phyloP scores from a whole-genome alignment of 2,888 invertebrate species.

The Lasioglossum malachurum region DNA sequence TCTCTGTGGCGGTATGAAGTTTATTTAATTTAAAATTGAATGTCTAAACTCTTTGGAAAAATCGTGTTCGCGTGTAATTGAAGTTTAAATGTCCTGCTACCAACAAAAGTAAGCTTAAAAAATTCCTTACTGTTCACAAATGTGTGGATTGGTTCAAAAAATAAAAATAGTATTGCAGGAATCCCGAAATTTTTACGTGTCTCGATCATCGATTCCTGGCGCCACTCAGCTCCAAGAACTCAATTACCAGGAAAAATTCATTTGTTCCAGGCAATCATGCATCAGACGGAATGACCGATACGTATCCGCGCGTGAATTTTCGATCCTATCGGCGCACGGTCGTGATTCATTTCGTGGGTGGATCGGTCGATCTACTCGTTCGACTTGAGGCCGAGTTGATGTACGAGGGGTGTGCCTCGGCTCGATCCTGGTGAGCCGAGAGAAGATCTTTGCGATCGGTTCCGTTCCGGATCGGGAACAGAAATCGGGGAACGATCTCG shows the following conservation, averaged over 20 bases:
- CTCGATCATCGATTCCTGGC: background rate
- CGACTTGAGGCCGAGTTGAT: constrained; percentile 51
- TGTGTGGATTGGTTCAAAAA: background rate
- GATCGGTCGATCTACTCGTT: constrained; percentile 61
- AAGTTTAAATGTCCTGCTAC: background rate
- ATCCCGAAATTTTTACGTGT: background rate
- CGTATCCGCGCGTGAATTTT: constrained; percentile 55
- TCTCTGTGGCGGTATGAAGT: no score
- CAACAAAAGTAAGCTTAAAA: no score
- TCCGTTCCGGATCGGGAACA: constrained; percentile 21
- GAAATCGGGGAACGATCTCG: constrained; percentile 33
- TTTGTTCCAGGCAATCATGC: constrained; percentile 23
- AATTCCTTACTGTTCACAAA: no score
- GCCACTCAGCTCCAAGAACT: background rate
- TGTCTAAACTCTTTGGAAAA: background rate
- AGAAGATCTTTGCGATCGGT: constrained; percentile 44
- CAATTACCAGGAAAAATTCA: constrained; percentile 28
- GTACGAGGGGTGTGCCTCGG: constrained; percentile 54
- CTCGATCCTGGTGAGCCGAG: constrained; percentile 29
- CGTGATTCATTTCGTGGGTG: constrained; percentile 69
- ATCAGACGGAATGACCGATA: constrained; percentile 53
- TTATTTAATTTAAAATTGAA: background rate
- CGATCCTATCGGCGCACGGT: constrained; percentile 51
- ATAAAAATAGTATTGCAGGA: background rate
- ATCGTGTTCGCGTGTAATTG: background rate